Evolutionary conservation across 2,113 vertebrate genomes (phyloP), one percentile per base, ranked within the genome.

Genomic region (Ictalurus furcatus): DNA sequence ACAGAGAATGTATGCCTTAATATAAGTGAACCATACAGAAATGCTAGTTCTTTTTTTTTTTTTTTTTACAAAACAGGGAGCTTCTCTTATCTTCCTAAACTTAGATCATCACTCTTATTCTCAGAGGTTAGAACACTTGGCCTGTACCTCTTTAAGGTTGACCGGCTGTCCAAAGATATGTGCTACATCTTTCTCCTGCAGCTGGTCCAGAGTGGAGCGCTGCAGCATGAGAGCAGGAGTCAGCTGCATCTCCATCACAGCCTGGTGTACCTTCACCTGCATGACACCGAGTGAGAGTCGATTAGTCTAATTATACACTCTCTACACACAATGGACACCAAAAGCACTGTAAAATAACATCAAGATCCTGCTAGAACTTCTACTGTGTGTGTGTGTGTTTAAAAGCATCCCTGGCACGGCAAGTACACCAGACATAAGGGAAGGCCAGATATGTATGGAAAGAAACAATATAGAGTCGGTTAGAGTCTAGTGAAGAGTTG

Each of bases 181-280:
- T 6, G 97, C 98, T 0, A 96, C 94, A 89, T 99, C 98, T 91
- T 98, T 99, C 93, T 99, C 97, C 94, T 99, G 97, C 78, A 99
- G 96, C 92, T 99, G 96, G 92, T 99, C 97, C 92, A 99, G 92
- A 0, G 98, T 98, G 21, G 97, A 97, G 87, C 97, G 97, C 13
- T 99, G 95, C 80, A 99, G 94, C 19, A 98, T 95, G 0, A 97
- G 95, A 92, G 98, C 96, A 0, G 98, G 98, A 85, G 97, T 98
- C 89, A 99, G 94, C 92, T 97, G 96, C 84, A 99, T 93, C 94
- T 99, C 98, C 96, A 99, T 94, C 65, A 96, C 95, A n/a, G 97
- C 97, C 93, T 99, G 98, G 84, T 98, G 97, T 86, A 99, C 92
- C 92, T 97, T 99, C 71, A 99, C 96, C 98, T 99, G 88, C 23